Conservation (phyloP, 1,140 invertebrate genomes). For the Wasmannia auropunctata region DNA sequence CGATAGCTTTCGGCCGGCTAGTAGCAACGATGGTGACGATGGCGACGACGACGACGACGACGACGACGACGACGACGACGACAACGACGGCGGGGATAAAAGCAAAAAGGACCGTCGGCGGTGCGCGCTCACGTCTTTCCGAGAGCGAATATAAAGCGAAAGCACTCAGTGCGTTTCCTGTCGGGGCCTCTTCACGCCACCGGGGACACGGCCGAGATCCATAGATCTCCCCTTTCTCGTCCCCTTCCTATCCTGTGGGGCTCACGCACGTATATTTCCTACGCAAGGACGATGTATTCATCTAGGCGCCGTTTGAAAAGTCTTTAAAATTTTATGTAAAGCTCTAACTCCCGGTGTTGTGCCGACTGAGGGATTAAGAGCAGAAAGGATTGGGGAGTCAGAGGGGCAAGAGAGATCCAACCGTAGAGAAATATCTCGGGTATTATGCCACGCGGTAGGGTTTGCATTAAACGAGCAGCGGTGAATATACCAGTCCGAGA, state of each 20-base stretch:
- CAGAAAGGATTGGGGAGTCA: conserved; percentile 34
- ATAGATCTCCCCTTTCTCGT: neutral
- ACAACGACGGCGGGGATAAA: conserved; percentile 33
- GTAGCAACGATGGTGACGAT: conserved; percentile 11
- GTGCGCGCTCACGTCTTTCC: conserved; percentile 25
- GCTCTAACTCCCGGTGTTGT: conserved; percentile 67
- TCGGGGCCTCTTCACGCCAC: conserved; percentile 48
- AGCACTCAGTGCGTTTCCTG: conserved; percentile 71
- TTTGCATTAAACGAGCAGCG: conserved; percentile 72
- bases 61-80: neutral
- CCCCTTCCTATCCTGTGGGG: neutral
- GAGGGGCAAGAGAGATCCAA: conserved; percentile 1
- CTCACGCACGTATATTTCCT: conserved; percentile 28
- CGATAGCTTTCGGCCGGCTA: conserved; percentile 61
- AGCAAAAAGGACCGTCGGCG: conserved; percentile 59
- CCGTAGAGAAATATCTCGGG: conserved; percentile 42
- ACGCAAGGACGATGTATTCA: conserved; percentile 30
- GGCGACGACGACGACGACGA: conserved; percentile 27
- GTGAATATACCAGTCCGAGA: conserved; percentile 58
- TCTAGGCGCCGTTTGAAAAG: conserved; percentile 67
- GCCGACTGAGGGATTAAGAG: conserved; percentile 58
- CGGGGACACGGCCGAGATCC: conserved; percentile 30
- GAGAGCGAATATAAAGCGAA: conserved; percentile 62
- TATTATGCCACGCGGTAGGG: conserved; percentile 62
- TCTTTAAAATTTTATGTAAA: conserved; percentile 72